A percentile compares a stretch with the other conserved stretches of the same genome.
These are phyloP conservation scores for Fulmarus glacialis DNA, from an alignment of 2,113 vertebrate species.

Conservation along the genomic window DNA sequence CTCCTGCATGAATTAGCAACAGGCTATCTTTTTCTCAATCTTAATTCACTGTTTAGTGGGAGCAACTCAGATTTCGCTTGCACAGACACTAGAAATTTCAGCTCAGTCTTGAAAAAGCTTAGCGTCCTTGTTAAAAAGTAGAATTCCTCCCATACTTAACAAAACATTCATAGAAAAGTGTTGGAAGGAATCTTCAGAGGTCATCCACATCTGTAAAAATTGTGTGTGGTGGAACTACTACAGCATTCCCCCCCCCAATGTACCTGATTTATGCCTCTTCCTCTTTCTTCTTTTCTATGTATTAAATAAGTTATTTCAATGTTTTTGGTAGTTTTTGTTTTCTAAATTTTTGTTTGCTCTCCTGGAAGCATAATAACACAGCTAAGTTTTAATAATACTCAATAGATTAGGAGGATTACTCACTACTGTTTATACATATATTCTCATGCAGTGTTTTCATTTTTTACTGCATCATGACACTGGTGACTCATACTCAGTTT, in stretches of 20 bases:
- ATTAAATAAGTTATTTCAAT: not conserved
- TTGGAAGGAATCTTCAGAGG: not conserved
- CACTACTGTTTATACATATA: not conserved
- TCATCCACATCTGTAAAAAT: not conserved
- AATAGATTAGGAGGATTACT: not conserved
- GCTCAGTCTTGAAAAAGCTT: not conserved
- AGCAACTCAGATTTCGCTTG: not conserved
- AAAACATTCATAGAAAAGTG: not conserved
- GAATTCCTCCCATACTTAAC: not conserved
- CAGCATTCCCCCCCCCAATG: accelerated
- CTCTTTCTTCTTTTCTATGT: not conserved
- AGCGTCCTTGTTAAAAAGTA: not conserved
- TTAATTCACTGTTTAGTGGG: not conserved
- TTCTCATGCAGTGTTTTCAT: not conserved
- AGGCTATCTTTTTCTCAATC: not conserved
- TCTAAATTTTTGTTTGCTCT: not conserved
- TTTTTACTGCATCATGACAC: not conserved
- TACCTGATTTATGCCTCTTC: not conserved
- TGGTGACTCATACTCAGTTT: not conserved
- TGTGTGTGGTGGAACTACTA: not conserved
- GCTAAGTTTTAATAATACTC: not conserved
- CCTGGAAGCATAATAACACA: not conserved
- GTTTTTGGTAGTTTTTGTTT: not conserved
- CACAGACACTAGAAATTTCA: not conserved
- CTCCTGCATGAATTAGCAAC: not conserved